Conservation (phyloP, 1,140 invertebrate genomes). For the Bradysia coprophila region DNA sequence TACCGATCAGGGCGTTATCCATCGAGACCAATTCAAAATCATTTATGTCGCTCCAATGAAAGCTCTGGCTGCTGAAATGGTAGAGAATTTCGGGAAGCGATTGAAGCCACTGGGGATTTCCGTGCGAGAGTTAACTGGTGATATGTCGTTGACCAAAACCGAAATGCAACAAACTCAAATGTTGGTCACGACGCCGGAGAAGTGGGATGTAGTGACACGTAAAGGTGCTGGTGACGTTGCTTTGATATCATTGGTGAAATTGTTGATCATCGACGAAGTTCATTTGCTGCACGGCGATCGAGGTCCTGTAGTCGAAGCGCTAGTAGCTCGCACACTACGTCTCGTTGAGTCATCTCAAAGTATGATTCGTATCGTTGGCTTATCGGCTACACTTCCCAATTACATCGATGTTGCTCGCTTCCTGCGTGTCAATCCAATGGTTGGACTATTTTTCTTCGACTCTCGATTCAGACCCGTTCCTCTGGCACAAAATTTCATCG, state of each 20-base stretch:
- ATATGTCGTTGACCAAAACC: conserved; percentile 90
- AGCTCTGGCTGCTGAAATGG: conserved; percentile 96
- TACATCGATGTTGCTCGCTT: conserved; percentile 94
- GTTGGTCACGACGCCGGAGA: conserved; percentile 97
- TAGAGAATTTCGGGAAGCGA: conserved; percentile 75
- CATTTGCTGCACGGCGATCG: conserved; percentile 93
- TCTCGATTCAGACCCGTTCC: conserved; percentile 91
- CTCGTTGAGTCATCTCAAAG: conserved; percentile 89
- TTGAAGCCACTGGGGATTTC: conserved; percentile 48
- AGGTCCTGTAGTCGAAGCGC: conserved; percentile 92
- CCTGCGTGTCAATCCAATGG: conserved; percentile 79
- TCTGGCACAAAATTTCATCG: conserved; percentile 79
- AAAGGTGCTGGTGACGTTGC: conserved; percentile 84
- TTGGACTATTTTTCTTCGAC: conserved; percentile 95
- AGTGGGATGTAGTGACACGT: conserved; percentile 98
- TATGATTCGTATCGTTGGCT: conserved; percentile 94
- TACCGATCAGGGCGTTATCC: conserved; percentile 57
- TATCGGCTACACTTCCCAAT: conserved; percentile 96
- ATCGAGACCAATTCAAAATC: conserved; percentile 92
- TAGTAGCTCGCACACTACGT: conserved; percentile 88
- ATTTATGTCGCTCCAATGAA: conserved; percentile 99
- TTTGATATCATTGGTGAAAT: conserved; percentile 73
- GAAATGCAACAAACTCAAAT: conserved; percentile 96
- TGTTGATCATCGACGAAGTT: conserved; percentile 97
- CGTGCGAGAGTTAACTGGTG: conserved; percentile 90